Percentiles rank a stretch among this genome's conserved stretches.
phyloP scores from a whole-genome alignment of 2,797 vertebrate genomes.

The Cirrhinus molitorella region DNA sequence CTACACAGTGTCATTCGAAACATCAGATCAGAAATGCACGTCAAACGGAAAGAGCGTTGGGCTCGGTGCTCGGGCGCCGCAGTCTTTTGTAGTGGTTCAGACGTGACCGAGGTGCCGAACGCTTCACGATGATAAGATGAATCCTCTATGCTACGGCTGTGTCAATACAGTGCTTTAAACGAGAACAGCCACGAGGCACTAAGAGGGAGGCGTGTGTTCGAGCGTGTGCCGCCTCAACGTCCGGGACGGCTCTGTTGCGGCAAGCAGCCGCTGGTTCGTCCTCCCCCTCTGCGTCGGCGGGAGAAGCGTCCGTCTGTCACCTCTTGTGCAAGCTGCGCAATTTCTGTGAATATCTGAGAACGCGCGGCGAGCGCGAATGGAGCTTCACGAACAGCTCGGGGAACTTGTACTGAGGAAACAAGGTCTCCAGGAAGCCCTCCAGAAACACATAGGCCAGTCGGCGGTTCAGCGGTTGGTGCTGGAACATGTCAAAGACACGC shows the following conservation, averaged over 20 bases:
- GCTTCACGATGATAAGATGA: conserved; percentile 78
- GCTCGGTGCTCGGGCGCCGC: conserved; percentile 45
- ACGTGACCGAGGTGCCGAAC: conserved; percentile 66
- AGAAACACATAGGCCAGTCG: conserved; percentile 96
- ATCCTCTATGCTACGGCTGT: conserved; percentile 79
- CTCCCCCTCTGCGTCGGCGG: conserved; percentile 43
- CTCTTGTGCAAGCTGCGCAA: conserved; percentile 92
- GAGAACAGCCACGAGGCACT: conserved; percentile 43
- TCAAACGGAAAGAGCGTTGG: conserved; percentile 62
- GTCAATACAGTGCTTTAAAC: conserved; percentile 77
- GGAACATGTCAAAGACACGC: conserved; percentile 99
- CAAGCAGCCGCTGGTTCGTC: background rate
- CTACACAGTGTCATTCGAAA: conserved; percentile 37
- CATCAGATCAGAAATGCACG: conserved; percentile 48
- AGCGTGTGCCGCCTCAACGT: background rate
- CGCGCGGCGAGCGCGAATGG: conserved; percentile 94
- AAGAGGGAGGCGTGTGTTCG: conserved; percentile 10
- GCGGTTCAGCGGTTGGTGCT: conserved; percentile 96
- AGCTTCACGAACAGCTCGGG: conserved; percentile 97
- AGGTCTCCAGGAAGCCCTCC: conserved; percentile 97
- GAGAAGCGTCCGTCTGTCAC: conserved; percentile 87
- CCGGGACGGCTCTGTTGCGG: conserved; percentile 29
- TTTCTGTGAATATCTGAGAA: conserved; percentile 92
- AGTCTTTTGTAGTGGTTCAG: conserved; percentile 71
- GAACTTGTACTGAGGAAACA: conserved; percentile 98